Base-by-base conservation (phyloP, 2,797 vertebrate genomes). In the Dryobates pubescens region DNA sequence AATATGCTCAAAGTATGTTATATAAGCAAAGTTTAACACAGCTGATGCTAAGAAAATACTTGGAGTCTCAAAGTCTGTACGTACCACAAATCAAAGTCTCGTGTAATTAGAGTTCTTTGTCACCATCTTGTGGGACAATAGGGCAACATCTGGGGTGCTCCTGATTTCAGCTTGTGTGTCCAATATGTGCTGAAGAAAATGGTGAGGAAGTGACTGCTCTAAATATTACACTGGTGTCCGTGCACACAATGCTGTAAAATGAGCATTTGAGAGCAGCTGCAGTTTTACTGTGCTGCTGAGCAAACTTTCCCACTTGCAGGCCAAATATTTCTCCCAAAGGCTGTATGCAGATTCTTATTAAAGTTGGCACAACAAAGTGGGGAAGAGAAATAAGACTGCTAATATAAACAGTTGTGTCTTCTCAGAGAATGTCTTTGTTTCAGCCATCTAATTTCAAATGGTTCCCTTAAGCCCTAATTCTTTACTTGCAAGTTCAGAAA, bases 61-160 rank as follows among this genome's bases (percentile, higher is more conserved):
- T 71, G 76, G 70, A 94, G 70, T 88, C 1, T 0, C 34, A 56
- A 47, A 77, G 65, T 87, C 83, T 88, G 57, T 80, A 47, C 7
- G 38, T 27, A 61, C 12, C 26, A 59, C 72, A 81, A 89, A 94
- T 82, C 78, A 90, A 92, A 90, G 43, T 64, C 27, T n/a, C 57
- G 19, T 68, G 12, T 54, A 84, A 73, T 73, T 68, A 75, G 65
- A 96, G 81, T 72, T 90, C 79, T 95, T 89, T 90, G 86, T 90
- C 92, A 95, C 88, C 86, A 82, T 71, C 85, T 87, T 94, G 93
- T 90, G 92, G 61, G 70, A 89, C 70, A 9, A 76, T 53, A 38
- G 41, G 20, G 68, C 83, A 94, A 94, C 79, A 94, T 88, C 84
- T 93, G 94, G 53, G 7, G 9, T 27, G 32, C 59, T 83, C 53